Evolutionary conservation across 2,113 vertebrate genomes (phyloP).

Genomic region (Antechinus stuartii): DNA sequence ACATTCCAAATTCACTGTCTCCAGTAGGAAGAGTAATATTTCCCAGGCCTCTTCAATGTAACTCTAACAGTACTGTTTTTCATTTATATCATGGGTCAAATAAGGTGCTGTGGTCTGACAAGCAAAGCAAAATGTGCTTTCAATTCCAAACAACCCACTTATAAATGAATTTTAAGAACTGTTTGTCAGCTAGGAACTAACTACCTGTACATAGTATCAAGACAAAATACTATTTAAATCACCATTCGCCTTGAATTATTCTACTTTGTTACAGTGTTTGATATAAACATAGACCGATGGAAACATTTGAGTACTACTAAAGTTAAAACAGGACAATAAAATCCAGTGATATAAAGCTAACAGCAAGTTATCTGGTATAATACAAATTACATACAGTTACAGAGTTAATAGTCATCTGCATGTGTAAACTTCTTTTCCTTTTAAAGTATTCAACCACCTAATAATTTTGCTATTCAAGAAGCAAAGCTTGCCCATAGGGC

Average conservation of each 20-base stretch:
- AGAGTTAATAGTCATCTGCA: conserved; percentile 80
- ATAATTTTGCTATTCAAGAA: conserved; percentile 51
- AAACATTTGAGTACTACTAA: conserved; percentile 82
- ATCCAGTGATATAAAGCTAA: conserved; percentile 76
- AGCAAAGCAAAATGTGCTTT: not conserved
- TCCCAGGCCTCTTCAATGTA: not conserved
- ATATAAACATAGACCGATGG: conserved; percentile 67
- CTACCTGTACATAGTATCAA: conserved; percentile 43
- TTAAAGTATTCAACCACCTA: conserved; percentile 49
- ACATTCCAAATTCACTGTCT: conserved; percentile 35
- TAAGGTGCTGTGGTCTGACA: not conserved
- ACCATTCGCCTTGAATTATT: conserved; percentile 49
- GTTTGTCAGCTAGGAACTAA: conserved; percentile 31
- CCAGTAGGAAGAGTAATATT: not conserved
- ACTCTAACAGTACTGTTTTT: not conserved
- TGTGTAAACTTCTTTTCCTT: conserved; percentile 73
- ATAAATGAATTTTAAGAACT: conserved; percentile 26
- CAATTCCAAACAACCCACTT: not conserved
- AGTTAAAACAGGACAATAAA: conserved; percentile 68
- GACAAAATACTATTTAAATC: conserved; percentile 38
- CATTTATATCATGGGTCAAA: not conserved
- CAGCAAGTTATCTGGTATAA: conserved; percentile 61
- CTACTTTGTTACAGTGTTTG: conserved; percentile 59
- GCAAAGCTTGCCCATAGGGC: conserved; percentile 49
- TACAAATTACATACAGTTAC: conserved; percentile 53